A percentile compares a stretch with the other conserved stretches of the same genome.
phyloP scores from a whole-genome alignment of 2,797 vertebrate genomes.

The Sparidentex hasta region DNA sequence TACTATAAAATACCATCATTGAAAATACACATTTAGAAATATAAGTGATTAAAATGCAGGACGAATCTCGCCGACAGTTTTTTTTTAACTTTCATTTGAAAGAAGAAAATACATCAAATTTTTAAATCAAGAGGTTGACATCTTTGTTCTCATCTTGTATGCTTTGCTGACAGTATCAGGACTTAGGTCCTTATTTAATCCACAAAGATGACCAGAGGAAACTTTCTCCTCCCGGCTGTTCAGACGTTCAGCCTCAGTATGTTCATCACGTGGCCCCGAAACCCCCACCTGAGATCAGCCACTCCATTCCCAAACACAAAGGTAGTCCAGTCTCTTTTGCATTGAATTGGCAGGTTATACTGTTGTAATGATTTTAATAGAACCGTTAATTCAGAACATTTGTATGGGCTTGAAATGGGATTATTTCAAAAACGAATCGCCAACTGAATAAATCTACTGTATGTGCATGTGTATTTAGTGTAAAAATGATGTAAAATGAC shows the following conservation, averaged over 20 bases:
- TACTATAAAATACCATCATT: background rate
- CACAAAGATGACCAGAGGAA: background rate
- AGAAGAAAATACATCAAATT: background rate
- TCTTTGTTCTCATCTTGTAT: background rate
- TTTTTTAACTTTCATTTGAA: background rate
- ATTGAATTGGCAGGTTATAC: background rate
- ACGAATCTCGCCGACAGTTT: background rate
- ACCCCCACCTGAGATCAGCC: constrained; percentile 36
- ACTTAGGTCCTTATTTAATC: background rate
- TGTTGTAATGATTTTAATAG: background rate
- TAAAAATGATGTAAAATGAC: background rate
- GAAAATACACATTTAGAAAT: background rate
- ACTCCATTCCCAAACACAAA: constrained; percentile 26
- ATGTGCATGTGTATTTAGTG: too few relatives aligned
- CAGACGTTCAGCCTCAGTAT: constrained; percentile 43
- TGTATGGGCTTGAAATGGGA: too few relatives aligned
- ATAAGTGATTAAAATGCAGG: background rate
- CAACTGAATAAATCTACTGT: background rate
- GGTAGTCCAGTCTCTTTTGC: constrained; percentile 13
- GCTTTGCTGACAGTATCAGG: constrained; percentile 34
- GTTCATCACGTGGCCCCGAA: constrained; percentile 36
- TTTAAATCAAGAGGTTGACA: background rate
- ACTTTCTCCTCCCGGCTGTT: background rate
- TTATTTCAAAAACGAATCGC: background rate
- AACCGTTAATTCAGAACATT: background rate